Evolutionary conservation across 2,888 invertebrate genomes (phyloP).

Genomic region (Pterostichus niger): DNA sequence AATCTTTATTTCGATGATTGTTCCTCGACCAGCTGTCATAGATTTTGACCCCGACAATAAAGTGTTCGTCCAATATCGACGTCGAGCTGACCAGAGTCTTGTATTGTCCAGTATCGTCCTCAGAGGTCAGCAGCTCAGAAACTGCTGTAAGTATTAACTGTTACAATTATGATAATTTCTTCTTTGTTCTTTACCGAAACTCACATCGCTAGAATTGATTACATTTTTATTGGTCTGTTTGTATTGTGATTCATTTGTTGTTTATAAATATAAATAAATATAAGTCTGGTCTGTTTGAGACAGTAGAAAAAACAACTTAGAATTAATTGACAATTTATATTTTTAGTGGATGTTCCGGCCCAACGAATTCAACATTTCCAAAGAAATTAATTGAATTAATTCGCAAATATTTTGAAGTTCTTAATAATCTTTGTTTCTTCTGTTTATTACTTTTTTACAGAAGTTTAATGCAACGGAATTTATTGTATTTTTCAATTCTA

Average conservation of each 20-base stretch:
- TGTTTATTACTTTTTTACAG: no score
- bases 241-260: background rate
- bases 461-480: no score
- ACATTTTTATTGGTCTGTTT: background rate
- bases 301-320: constrained; percentile 1
- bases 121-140: constrained; percentile 56
- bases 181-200: constrained; percentile 21
- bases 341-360: constrained; percentile 57
- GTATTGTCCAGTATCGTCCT: constrained; percentile 58
- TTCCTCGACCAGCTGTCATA: constrained; percentile 2
- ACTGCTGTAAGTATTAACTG: constrained; percentile 54
- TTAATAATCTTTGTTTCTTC: no score
- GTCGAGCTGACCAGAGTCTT: constrained; percentile 45
- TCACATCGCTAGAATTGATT: background rate
- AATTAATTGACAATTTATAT: background rate
- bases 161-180: constrained; percentile 13
- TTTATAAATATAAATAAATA: background rate
- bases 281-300: background rate
- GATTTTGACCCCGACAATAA: constrained; percentile 40
- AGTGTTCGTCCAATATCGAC: constrained; percentile 29
- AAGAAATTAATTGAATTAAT: no score
- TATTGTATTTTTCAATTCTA: no score
- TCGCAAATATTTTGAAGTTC: no score
- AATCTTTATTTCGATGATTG: no score
- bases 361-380: constrained; percentile 26